Conservation (phyloP, 2,888 invertebrate genomes). For the Drosophila neonasuta region DNA sequence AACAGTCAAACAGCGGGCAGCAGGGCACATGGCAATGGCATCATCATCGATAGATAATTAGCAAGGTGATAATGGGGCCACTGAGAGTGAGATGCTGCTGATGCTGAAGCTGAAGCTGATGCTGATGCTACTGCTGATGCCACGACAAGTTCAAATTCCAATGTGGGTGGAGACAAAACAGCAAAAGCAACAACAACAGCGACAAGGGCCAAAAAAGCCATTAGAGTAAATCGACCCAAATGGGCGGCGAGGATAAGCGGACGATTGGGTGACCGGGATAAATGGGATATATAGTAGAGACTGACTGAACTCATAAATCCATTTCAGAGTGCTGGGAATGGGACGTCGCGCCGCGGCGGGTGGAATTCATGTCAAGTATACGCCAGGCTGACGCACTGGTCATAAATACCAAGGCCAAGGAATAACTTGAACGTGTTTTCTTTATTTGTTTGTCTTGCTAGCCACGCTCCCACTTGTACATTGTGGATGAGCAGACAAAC, state of each 20-base stretch:
- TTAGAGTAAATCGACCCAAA: conserved; percentile 35
- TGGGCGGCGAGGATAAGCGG: conserved; percentile 8
- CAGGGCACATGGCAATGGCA: conserved; percentile 57
- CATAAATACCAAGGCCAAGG: conserved; percentile 74
- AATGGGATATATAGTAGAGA: conserved; percentile 1
- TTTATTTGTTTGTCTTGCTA: conserved; percentile 60
- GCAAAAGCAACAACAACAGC: background rate
- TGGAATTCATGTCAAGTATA: conserved; percentile 52
- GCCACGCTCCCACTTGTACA: conserved; percentile 50
- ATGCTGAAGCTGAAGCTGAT: background rate
- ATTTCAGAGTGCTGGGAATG: conserved; percentile 20
- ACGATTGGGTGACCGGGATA: background rate
- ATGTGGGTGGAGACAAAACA: conserved; percentile 55
- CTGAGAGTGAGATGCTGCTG: conserved; percentile 61
- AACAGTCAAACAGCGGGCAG: conserved; percentile 12
- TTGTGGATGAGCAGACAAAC: conserved; percentile 6
- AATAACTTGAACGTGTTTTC: conserved; percentile 67
- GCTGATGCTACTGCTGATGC: conserved; percentile 3
- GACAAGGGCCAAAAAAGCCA: conserved; percentile 28
- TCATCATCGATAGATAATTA: conserved; percentile 73
- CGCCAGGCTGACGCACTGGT: conserved; percentile 60
- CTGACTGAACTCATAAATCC: conserved; percentile 46
- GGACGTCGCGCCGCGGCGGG: background rate
- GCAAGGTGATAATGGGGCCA: conserved; percentile 69
- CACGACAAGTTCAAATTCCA: conserved; percentile 70